Evolutionary conservation across 2,113 vertebrate species (phyloP).

Genomic region (Pleuronectes platessa): DNA sequence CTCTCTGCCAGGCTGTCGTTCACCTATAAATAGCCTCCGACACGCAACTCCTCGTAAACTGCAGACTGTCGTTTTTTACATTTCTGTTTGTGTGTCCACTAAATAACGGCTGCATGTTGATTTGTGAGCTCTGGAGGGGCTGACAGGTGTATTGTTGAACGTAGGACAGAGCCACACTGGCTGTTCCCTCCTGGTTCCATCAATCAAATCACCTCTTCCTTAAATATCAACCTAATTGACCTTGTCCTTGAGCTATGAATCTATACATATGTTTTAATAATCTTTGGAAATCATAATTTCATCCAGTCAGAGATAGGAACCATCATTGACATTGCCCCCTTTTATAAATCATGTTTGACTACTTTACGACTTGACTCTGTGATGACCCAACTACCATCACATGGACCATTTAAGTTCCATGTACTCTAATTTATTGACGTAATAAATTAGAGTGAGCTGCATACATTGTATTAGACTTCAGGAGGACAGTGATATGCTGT

Average conservation of each 20-base stretch:
- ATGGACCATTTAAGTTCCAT: slow-evolving; percentile 31
- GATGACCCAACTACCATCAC: slow-evolving; percentile 11
- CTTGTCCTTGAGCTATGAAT: neutral
- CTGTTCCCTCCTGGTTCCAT: neutral
- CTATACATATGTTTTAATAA: neutral
- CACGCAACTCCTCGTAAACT: neutral
- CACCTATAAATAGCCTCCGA: neutral
- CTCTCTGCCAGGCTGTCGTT: neutral
- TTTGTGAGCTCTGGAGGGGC: neutral
- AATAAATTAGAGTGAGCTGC: slow-evolving; percentile 36
- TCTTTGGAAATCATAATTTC: neutral
- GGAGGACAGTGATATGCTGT: slow-evolving; percentile 22
- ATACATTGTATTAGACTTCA: slow-evolving; percentile 24
- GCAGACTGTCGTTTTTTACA: neutral
- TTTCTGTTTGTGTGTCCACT: neutral
- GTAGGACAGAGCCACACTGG: neutral
- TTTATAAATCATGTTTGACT: slow-evolving; percentile 1
- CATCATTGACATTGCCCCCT: neutral
- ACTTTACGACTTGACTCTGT: slow-evolving; percentile 7
- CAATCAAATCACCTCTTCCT: neutral
- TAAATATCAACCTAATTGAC: neutral
- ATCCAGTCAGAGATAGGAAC: neutral
- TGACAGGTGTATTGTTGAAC: neutral
- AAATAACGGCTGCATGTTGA: neutral
- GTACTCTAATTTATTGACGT: slow-evolving; percentile 36